A percentile compares a stretch with the other conserved stretches of the same genome.
Conservation (phyloP, 2,113 vertebrate species). For the Sapajus apella region DNA sequence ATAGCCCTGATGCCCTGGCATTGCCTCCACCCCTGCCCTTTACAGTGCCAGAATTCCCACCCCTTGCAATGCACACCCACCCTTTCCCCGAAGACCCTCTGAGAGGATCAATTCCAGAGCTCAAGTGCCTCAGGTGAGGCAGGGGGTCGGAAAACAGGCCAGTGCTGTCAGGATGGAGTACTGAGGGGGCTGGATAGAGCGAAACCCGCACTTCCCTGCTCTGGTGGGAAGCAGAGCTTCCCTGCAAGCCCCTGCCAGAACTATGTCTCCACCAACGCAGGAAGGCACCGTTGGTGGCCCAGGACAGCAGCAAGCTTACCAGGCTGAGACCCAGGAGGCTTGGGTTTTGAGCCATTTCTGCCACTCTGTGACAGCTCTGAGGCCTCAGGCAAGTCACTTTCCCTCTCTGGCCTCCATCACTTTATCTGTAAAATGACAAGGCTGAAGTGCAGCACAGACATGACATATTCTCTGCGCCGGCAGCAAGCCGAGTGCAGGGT, state of each 20-base stretch:
- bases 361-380: background rate
- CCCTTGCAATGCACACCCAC: background rate
- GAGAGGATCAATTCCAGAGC: background rate
- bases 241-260: background rate
- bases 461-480: background rate
- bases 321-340: background rate
- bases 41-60: background rate
- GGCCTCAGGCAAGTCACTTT: background rate
- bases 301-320: background rate
- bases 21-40: background rate
- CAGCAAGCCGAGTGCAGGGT: background rate
- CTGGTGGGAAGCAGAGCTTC: background rate
- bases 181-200: too few species aligned
- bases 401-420: background rate
- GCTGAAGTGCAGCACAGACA: background rate
- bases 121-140: accelerated
- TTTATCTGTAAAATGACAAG: background rate
- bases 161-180: background rate
- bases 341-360: background rate
- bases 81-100: background rate
- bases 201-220: background rate
- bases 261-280: background rate
- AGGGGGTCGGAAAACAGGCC: background rate
- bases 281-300: background rate
- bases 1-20: background rate